Conservation (phyloP, 53 echinoderm and acorn worm genomes). For the Apostichopus leukothele region DNA sequence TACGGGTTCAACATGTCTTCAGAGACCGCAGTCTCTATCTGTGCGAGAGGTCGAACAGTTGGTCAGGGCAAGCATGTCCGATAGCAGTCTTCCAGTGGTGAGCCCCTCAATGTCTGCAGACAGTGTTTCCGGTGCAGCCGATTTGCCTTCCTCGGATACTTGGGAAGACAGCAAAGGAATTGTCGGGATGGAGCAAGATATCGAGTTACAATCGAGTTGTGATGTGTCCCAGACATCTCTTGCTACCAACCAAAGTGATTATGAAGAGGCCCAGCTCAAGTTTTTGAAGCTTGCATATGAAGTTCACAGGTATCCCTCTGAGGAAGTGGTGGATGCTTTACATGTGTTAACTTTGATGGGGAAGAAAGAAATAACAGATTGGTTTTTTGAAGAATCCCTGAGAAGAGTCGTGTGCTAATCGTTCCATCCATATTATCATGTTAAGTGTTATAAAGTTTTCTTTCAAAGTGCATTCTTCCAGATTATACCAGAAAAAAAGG, state of each 20-base stretch:
- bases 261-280: not conserved
- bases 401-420: not conserved
- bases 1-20: not conserved
- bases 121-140: not conserved
- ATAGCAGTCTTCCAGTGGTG: not conserved
- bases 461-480: too few relatives aligned
- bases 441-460: too few relatives aligned
- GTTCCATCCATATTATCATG: too few relatives aligned
- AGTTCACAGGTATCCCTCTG: slow-evolving; percentile 8
- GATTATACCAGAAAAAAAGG: too few relatives aligned
- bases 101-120: not conserved
- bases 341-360: not conserved
- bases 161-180: too few relatives aligned
- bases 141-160: too few relatives aligned
- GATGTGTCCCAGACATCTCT: too few relatives aligned
- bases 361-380: not conserved
- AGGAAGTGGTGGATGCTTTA: slow-evolving; percentile 7
- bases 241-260: too few relatives aligned
- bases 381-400: not conserved
- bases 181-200: too few relatives aligned
- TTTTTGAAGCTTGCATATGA: not conserved
- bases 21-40: not conserved
- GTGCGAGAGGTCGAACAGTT: not conserved
- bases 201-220: too few relatives aligned
- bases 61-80: not conserved